A percentile compares a stretch with the other conserved stretches of the same genome.
Evolutionary conservation across 2,113 vertebrate genomes (phyloP).

Genomic region (Zosterops hypoxanthus): DNA sequence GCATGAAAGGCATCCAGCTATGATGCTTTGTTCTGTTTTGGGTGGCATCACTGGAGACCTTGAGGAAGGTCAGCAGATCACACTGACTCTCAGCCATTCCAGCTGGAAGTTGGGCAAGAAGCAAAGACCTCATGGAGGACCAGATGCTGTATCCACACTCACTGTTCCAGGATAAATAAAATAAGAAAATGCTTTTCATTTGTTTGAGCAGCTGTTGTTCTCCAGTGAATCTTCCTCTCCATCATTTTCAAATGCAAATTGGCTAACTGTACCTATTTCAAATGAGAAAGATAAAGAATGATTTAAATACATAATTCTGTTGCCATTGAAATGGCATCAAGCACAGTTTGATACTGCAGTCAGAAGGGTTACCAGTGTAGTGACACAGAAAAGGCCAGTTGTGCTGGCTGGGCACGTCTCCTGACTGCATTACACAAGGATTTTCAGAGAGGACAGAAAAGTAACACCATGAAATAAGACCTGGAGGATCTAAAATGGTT

Average conservation of each 20-base stretch:
- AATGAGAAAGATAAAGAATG: background rate
- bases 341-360: background rate
- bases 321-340: background rate
- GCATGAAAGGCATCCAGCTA: slow-evolving; percentile 27
- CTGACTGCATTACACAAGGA: background rate
- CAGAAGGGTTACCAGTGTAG: background rate
- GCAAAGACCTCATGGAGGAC: background rate
- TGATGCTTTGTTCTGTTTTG: slow-evolving; percentile 12
- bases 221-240: background rate
- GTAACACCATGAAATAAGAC: background rate
- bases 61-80: slow-evolving; percentile 16
- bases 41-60: slow-evolving; percentile 29
- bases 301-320: background rate
- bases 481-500: background rate
- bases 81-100: background rate
- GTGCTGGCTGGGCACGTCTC: background rate
- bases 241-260: slow-evolving; percentile 1
- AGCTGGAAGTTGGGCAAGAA: slow-evolving; percentile 14
- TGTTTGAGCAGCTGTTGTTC: slow-evolving; percentile 38
- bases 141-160: background rate
- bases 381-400: background rate
- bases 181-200: slow-evolving; percentile 15
- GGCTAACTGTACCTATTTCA: background rate
- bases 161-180: slow-evolving; percentile 36
- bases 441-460: background rate